These are phyloP conservation scores for Nycticorax nycticorax DNA, from an alignment of 2,113 vertebrate species.

Conservation along the genomic window DNA sequence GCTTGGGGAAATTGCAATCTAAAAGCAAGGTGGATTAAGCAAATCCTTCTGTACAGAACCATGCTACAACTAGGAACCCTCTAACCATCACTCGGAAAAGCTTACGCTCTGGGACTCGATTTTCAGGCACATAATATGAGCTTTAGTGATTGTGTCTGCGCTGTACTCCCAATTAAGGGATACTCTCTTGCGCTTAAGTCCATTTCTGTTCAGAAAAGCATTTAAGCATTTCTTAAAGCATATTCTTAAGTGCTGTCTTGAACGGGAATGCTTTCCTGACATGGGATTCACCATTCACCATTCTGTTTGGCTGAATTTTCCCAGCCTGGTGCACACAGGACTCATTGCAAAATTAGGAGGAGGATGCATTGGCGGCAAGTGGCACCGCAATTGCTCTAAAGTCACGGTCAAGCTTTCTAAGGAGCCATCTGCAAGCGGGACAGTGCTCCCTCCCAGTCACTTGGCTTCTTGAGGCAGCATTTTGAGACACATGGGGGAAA, in stretches of 20 bases:
- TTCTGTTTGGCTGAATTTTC: background rate
- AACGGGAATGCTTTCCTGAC: background rate
- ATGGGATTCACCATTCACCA: background rate
- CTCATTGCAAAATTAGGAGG: background rate
- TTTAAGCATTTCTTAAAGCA: conserved; percentile 48
- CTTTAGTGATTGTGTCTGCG: conserved; percentile 58
- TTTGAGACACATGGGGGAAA: background rate
- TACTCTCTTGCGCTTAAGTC: conserved; percentile 50
- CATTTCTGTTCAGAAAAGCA: conserved; percentile 56
- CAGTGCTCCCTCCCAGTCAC: background rate
- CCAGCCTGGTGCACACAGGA: background rate
- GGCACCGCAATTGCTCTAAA: background rate
- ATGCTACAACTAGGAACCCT: conserved; percentile 59
- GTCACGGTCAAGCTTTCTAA: background rate
- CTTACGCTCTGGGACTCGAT: conserved; percentile 53
- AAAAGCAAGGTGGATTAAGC: conserved; percentile 68
- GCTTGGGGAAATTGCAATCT: conserved; percentile 69
- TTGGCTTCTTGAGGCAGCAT: background rate
- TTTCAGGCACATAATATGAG: conserved; percentile 57
- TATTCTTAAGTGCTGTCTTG: conserved; percentile 21
- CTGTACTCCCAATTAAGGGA: conserved; percentile 44
- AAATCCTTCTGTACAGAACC: conserved; percentile 69
- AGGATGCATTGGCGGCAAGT: background rate
- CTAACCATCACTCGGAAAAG: conserved; percentile 55
- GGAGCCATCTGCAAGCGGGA: background rate